A percentile compares a stretch with the other conserved stretches of the same genome.
phyloP scores from a whole-genome alignment of 64 coral and sea anemone genomes.

The Porites lutea region DNA sequence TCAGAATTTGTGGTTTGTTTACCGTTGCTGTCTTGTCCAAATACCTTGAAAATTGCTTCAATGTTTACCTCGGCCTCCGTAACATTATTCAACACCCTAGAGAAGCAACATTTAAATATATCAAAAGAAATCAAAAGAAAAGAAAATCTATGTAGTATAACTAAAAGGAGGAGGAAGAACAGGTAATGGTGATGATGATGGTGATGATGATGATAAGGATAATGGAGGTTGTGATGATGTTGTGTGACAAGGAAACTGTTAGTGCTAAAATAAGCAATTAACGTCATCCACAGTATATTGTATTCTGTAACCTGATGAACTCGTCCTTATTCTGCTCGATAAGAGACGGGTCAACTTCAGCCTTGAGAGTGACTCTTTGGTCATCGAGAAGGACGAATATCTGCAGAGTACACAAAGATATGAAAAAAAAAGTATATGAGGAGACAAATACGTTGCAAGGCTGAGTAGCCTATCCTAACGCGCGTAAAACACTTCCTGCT shows the following conservation, averaged over 20 bases:
- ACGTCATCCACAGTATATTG: no score
- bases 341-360: constrained; percentile 78
- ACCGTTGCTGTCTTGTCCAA: constrained; percentile 38
- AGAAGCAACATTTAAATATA: background rate
- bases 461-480: no score
- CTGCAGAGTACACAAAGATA: constrained; percentile 24
- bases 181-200: background rate
- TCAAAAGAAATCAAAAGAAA: background rate
- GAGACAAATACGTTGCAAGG: no score
- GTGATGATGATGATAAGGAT: background rate
- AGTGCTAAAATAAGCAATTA: no score
- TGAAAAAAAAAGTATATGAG: background rate
- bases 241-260: background rate
- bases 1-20: constrained; percentile 72
- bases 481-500: no score
- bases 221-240: background rate
- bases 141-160: background rate
- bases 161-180: background rate
- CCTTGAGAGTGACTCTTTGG: constrained; percentile 83
- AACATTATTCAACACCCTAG: constrained; percentile 83
- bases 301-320: constrained; percentile 72
- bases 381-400: constrained; percentile 88
- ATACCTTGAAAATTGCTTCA: constrained; percentile 82
- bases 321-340: constrained; percentile 82
- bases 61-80: constrained; percentile 89